These are phyloP conservation scores for Rosalia funebris DNA, from an alignment of 2,888 invertebrate species.

Conservation along the genomic window DNA sequence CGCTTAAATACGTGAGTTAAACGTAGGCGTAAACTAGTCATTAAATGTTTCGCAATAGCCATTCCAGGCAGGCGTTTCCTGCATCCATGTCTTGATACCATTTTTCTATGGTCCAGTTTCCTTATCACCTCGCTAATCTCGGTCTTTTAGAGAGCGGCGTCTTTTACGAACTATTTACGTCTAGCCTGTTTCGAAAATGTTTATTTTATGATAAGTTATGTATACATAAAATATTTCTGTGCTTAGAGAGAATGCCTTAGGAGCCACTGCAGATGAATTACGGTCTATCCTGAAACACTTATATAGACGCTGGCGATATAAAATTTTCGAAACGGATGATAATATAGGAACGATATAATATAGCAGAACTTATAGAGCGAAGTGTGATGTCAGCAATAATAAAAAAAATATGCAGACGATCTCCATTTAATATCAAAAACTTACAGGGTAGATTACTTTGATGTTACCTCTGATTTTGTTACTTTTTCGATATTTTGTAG, in stretches of 20 bases:
- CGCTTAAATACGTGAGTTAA: too few relatives aligned
- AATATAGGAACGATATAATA: too few relatives aligned
- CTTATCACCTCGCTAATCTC: constrained; percentile 9
- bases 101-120: background rate
- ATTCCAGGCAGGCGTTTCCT: background rate
- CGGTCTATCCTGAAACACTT: background rate
- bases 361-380: too few relatives aligned
- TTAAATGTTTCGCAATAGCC: background rate
- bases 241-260: background rate
- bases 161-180: constrained; percentile 19
- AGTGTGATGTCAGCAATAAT: too few relatives aligned
- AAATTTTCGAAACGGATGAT: too few relatives aligned
- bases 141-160: constrained; percentile 1
- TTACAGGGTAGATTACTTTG: too few relatives aligned
- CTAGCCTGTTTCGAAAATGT: constrained; percentile 11
- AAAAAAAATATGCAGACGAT: too few relatives aligned
- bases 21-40: too few relatives aligned
- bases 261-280: background rate
- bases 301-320: too few relatives aligned
- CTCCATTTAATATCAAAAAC: too few relatives aligned
- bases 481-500: too few relatives aligned
- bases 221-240: background rate
- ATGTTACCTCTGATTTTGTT: too few relatives aligned
- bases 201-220: constrained; percentile 24
- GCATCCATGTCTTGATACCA: background rate